Percentiles rank a stretch among this genome's conserved stretches.
phyloP scores from a whole-genome alignment of 92 coral and sea anemone genomes.

The Epizoanthus rinbou region DNA sequence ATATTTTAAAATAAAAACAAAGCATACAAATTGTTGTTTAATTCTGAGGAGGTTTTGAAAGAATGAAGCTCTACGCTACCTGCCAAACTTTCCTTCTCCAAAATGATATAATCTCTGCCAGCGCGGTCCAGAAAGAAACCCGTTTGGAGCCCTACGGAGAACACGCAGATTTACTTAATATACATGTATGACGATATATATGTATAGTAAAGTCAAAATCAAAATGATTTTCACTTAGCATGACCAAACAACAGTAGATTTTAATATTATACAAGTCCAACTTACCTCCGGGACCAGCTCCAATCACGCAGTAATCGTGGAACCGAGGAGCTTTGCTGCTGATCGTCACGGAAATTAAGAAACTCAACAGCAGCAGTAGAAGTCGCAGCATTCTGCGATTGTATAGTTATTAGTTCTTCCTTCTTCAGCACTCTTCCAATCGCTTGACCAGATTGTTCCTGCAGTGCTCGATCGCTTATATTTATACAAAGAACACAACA shows the following conservation, averaged over 20 bases:
- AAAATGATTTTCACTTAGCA: background rate
- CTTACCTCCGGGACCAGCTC: conserved; percentile 41
- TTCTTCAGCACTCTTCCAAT: background rate
- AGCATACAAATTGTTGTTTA: too few species aligned
- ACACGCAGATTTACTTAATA: background rate
- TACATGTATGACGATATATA: background rate
- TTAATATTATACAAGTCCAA: too few species aligned
- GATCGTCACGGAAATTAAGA: background rate
- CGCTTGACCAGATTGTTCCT: background rate
- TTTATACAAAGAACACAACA: background rate
- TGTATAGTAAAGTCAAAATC: too few species aligned
- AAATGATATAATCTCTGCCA: conserved; percentile 79
- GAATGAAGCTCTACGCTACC: conserved; percentile 56
- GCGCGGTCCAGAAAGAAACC: conserved; percentile 88
- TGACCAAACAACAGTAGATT: too few species aligned
- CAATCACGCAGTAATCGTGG: conserved; percentile 38
- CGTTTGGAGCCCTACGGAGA: conserved; percentile 80
- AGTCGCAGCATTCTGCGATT: conserved; percentile 4
- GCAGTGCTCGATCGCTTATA: background rate
- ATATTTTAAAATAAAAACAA: too few species aligned
- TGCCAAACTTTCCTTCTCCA: conserved; percentile 74
- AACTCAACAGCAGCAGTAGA: conserved; percentile 8
- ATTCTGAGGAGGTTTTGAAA: background rate
- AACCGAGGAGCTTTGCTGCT: background rate
- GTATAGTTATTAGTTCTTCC: background rate